Base-by-base conservation (phyloP, 2,113 vertebrate species). In the Electrona antarctica region DNA sequence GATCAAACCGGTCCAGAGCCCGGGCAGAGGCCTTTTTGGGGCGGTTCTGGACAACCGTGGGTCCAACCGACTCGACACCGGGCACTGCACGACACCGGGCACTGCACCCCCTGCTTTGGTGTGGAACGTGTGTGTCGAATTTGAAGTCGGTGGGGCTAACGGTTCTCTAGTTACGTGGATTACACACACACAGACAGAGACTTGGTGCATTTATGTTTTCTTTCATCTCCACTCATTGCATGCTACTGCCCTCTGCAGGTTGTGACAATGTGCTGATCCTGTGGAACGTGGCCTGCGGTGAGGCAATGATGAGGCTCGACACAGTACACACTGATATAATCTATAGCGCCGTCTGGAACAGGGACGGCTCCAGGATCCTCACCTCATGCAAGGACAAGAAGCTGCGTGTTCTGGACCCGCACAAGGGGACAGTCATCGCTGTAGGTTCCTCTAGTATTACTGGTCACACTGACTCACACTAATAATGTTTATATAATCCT, bases 361-460 rank as follows among this genome's bases (percentile, higher is more conserved):
- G 73, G 0, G 92, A 96, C 1, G 95, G 95, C 2, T 92, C 91
- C 61, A 83, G 70, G 71, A 94, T 97, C 64, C 93, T 95, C 60
- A 97, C 95, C 11, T 85, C 95, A 81, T 96, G 94, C 91, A 95
- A 95, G 5, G 95, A 97, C 89, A 97, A 97, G 90, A 92, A 73
- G 0, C 64, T 97, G 69, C 83, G 95, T 12, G 52, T 97, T 72
- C 85, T 97, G 2, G 94, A 96, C 82, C 94, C 95, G 0, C 93
- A 94, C 62, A 92, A 94, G 71, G 94, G 94, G 80, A 92, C 92
- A n/a, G 72, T 95, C 5, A 74, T 95, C 33, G 3, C 41, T 0
- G 95, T 95, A 83, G 79, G 95, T 80, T 54, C 55, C 28, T 29
- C n/a, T 21, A 21, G 21, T 21, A 21, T 21, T 21, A 21, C 21